phyloP scores from a whole-genome alignment of 2,888 invertebrate genomes.

The Phyllotreta cruciferae region DNA sequence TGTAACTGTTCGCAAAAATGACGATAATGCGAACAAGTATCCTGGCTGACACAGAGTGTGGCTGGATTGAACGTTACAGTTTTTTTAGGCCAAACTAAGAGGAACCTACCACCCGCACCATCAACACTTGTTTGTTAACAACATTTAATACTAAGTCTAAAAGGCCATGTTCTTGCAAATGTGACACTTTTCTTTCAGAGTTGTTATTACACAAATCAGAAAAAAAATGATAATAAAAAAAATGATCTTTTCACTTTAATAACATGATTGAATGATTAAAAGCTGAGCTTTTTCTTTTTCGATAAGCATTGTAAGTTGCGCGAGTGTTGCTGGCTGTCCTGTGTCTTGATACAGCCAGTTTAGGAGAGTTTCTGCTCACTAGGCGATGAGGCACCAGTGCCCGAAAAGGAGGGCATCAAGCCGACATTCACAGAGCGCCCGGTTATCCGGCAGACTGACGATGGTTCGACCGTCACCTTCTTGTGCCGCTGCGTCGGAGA shows the following conservation, averaged over 20 bases:
- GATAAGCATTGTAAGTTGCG: conserved; percentile 59
- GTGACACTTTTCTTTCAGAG: conserved; percentile 54
- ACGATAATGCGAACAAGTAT: conserved; percentile 34
- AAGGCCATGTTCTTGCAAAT: conserved; percentile 62
- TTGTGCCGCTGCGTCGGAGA: conserved; percentile 98
- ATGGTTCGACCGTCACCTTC: conserved; percentile 94
- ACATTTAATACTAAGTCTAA: conserved; percentile 51
- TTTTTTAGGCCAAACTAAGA: conserved; percentile 49
- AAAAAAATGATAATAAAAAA: conserved; percentile 9
- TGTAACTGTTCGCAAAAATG: conserved; percentile 35
- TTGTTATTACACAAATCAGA: conserved; percentile 44
- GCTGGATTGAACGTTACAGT: conserved; percentile 41
- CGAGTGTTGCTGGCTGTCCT: conserved; percentile 60
- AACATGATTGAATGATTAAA: conserved; percentile 59
- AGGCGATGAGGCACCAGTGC: conserved; percentile 96
- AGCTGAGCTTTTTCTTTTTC: conserved; percentile 60
- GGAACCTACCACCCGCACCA: conserved; percentile 47
- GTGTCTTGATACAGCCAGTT: conserved; percentile 56
- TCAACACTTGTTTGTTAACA: conserved; percentile 48
- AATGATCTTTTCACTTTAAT: conserved; percentile 49
- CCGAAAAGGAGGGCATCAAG: conserved; percentile 91
- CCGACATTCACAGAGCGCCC: conserved; percentile 99
- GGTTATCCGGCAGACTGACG: conserved; percentile 92
- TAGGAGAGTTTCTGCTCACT: conserved; percentile 60
- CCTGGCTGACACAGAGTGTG: conserved; percentile 38